A percentile compares a stretch with the other conserved stretches of the same genome.
Evolutionary conservation across 1,140 invertebrate species (phyloP).

Genomic region (Zophobas atratus): DNA sequence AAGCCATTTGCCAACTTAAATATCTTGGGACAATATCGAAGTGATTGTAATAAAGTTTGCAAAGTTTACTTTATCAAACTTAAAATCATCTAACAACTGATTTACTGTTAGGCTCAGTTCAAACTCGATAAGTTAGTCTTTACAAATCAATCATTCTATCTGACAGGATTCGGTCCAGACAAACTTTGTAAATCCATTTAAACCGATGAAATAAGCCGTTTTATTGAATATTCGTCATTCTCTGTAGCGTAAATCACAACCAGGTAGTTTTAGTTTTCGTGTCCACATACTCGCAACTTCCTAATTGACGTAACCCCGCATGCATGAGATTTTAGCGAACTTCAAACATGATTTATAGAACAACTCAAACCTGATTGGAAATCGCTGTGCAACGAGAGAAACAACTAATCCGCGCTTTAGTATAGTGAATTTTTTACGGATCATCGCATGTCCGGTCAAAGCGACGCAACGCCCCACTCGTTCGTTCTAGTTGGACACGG

Average conservation of each 20-base stretch:
- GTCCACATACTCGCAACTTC: conserved; percentile 23
- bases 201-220: conserved; percentile 48
- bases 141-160: conserved; percentile 47
- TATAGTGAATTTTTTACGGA: no score
- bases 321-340: background rate
- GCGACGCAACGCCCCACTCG: no score
- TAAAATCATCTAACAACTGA: conserved; percentile 47
- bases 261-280: background rate
- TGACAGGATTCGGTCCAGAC: conserved; percentile 42
- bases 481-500: no score
- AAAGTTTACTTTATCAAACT: conserved; percentile 45
- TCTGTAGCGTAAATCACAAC: no score
- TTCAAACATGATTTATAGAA: background rate
- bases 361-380: no score
- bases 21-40: conserved; percentile 18
- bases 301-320: conserved; percentile 30
- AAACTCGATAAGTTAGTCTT: conserved; percentile 49
- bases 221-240: conserved; percentile 37
- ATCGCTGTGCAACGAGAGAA: no score
- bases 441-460: no score
- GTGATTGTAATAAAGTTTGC: conserved; percentile 34
- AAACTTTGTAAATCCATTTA: conserved; percentile 47
- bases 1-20: conserved; percentile 10
- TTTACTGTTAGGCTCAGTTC: conserved; percentile 28
- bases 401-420: no score